Evolutionary conservation across 1,140 invertebrate genomes (phyloP), one percentile per base, ranked within the genome.

Genomic region (Notospermus geniculatus): DNA sequence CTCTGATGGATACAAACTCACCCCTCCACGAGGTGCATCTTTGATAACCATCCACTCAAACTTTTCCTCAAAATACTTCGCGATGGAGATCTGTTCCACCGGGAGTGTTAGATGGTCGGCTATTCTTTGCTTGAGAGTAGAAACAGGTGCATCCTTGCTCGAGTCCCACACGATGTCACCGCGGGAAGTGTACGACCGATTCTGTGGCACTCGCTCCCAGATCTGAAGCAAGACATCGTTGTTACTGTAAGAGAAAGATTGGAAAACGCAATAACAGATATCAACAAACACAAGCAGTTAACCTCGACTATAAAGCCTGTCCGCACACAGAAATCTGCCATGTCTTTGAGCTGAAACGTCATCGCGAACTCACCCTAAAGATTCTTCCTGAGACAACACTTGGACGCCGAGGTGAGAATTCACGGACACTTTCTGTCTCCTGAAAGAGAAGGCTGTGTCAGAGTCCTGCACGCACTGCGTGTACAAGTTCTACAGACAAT

Each of bases 161-260:
- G 66, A 63, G 54, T 77, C 69, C 77, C 77, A 79, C 5, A 79
- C 45, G 36, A 77, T 28, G 57, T 77, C 77, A 43, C 64, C 43
- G 22, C 62, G 39, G 15, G 63, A 46, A 1, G 39, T 59, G 39
- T 79, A 79, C 5, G 52, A 67, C 22, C 61, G 63, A 1, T 66
- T 71, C n/a, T 63, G 67, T 1, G 71, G 67, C 39, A 75, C 63
- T 19, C 72, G 68, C 54, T 67, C 60, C 36, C 65, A 60, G 2
- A 77, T 52, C 9, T 60, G 39, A 11, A 77, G 39, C 11, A 77
- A 41, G 9, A 74, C 63, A 41, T 75, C 64, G 53, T 71, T 69
- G 13, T 32, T 28, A 23, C 62, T 50, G 61, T 39, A 57, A 55
- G 15, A 55, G 27, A 23, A 36, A 36, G 32, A 7, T 36, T 36